phyloP scores from a whole-genome alignment of 1,140 invertebrate genomes.

The Pseudomyrmex pallidus region DNA sequence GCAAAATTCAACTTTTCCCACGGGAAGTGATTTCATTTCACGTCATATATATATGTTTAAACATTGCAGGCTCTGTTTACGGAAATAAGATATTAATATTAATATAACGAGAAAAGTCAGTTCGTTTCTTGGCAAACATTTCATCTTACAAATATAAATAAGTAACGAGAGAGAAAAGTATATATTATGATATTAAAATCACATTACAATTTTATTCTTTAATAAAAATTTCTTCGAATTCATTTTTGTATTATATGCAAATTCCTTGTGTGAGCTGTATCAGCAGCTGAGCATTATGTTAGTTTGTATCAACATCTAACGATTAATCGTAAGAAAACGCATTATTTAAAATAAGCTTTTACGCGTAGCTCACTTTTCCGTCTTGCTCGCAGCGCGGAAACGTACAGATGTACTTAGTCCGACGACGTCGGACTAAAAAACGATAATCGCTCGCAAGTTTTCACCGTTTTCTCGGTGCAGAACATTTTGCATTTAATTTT shows the following conservation, averaged over 20 bases:
- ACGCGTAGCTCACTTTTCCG: slow-evolving; percentile 5
- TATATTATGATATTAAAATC: not conserved
- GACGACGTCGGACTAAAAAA: not conserved
- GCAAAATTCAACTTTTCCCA: slow-evolving; percentile 22
- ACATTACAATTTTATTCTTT: slow-evolving; percentile 4
- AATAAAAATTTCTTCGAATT: not conserved
- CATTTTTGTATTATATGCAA: slow-evolving; percentile 14
- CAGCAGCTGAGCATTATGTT: not conserved
- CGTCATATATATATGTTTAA: not conserved
- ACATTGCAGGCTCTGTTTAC: not conserved
- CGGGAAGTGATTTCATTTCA: slow-evolving; percentile 5
- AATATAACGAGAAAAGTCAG: not conserved
- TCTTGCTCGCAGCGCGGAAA: not conserved
- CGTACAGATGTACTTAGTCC: slow-evolving; percentile 18
- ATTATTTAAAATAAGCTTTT: slow-evolving; percentile 32
- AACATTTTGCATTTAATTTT: slow-evolving; percentile 51
- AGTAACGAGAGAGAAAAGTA: not conserved
- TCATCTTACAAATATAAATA: not conserved
- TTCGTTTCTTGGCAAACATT: not conserved
- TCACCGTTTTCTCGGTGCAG: slow-evolving; percentile 29
- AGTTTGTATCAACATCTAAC: not conserved
- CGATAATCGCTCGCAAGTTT: slow-evolving; percentile 43
- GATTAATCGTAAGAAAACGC: not conserved
- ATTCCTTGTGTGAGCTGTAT: not conserved
- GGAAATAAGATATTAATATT: slow-evolving; percentile 10